Evolutionary conservation across 2,888 invertebrate genomes (phyloP).

Genomic region (Cephus nigrinus): DNA sequence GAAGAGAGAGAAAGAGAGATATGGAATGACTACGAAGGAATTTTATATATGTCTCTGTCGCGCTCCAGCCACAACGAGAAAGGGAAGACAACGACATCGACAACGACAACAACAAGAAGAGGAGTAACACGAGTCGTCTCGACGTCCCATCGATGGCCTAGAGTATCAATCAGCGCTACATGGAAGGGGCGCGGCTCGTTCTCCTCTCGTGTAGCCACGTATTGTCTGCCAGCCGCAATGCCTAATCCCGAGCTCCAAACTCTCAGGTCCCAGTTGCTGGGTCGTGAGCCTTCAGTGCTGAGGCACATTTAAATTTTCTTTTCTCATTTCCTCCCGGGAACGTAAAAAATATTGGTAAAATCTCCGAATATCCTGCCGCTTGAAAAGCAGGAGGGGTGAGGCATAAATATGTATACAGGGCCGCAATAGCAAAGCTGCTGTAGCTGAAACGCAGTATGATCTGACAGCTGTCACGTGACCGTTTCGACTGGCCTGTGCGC

Average conservation of each 20-base stretch:
- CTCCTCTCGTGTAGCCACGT: slow-evolving; percentile 51
- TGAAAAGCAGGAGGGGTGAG: background rate
- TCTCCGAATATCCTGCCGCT: background rate
- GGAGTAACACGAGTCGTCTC: slow-evolving; percentile 6
- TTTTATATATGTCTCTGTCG: background rate
- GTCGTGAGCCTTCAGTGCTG: background rate
- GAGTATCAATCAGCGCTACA: slow-evolving; percentile 58
- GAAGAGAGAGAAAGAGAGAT: background rate
- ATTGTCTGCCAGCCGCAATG: slow-evolving; percentile 44
- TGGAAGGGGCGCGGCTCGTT: slow-evolving; percentile 55
- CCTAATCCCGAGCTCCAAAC: background rate
- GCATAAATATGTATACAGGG: background rate
- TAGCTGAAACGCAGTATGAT: background rate
- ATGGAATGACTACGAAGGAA: background rate
- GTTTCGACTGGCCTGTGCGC: background rate
- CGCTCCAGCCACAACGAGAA: slow-evolving; percentile 13
- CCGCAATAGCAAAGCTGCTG: too few species aligned
- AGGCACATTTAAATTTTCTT: background rate
- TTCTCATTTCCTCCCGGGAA: background rate
- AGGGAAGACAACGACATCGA: slow-evolving; percentile 7
- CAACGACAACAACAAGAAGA: slow-evolving; percentile 5
- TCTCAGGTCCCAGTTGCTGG: background rate
- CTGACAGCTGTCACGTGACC: background rate
- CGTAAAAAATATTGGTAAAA: background rate
- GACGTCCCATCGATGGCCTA: slow-evolving; percentile 28